These are phyloP conservation scores for Plumapathes pennacea DNA, from an alignment of 92 coral and sea anemone genomes.

Conservation along the genomic window DNA sequence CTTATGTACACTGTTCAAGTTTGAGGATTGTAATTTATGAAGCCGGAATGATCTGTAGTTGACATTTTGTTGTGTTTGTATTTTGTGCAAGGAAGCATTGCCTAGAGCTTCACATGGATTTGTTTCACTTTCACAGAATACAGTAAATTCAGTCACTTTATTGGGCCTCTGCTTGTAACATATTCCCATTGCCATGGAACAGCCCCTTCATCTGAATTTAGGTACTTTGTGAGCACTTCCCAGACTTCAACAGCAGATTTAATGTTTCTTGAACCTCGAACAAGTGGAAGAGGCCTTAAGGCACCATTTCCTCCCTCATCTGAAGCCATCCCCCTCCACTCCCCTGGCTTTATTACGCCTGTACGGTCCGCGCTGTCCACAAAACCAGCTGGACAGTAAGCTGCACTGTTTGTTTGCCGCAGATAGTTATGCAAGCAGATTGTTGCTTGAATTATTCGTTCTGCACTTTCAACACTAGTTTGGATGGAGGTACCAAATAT, in stretches of 20 bases:
- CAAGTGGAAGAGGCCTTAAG: constrained; percentile 7
- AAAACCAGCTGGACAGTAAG: constrained; percentile 31
- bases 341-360: constrained; percentile 31
- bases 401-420: constrained; percentile 17
- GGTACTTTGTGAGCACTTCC: constrained; percentile 14
- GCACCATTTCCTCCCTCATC: constrained; percentile 11
- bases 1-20: no score
- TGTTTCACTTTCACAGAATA: no score
- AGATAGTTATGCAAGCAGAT: constrained; percentile 34
- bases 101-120: no score
- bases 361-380: constrained; percentile 24
- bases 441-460: constrained; percentile 47
- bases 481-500: constrained; percentile 44
- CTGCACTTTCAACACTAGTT: constrained; percentile 62
- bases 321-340: constrained; percentile 21
- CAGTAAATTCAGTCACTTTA: no score
- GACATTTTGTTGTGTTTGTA: no score
- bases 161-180: constrained; percentile 32
- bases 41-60: no score
- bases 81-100: no score
- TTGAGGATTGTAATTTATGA: no score
- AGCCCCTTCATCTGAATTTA: constrained; percentile 27
- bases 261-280: constrained; percentile 31
- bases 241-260: constrained; percentile 7
- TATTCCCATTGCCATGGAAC: constrained; percentile 49